Base-by-base conservation (phyloP, 2,113 vertebrate genomes). In the Ellobius talpinus region DNA sequence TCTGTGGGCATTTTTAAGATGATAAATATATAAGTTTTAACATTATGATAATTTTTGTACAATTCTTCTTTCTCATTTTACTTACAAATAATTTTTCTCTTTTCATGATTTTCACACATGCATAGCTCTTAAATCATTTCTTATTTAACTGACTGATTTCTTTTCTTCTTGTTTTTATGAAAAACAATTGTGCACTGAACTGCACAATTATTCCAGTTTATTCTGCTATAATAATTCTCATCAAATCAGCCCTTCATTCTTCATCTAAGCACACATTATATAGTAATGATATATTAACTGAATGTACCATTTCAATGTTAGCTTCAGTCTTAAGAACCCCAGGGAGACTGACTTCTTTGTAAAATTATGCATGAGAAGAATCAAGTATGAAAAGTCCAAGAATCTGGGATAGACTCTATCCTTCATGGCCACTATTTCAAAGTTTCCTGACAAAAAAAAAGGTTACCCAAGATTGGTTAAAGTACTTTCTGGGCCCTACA, bases 51-150 rank as follows among this genome's bases (percentile, higher is more conserved):
- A 86, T 10, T 70, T 87, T 74, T 68, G 17, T 23, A 7, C 45
- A 94, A 26, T n/a, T 17, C 31, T 63, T 63, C 21, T 61, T 65
- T 47, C 31, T 74, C 81, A 39, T 73, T 74, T 82, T 86, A 36
- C 5, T 95, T 87, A 92, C 13, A 78, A 89, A 76, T 85, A 58
- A 23, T 66, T 58, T n/a, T 93, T 73, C 21, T 36, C 65, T 68
- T 84, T 95, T 90, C n/a, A 73, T 52, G 24, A 21, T 91, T 70
- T 92, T 96, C 39, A 90, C 21, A 45, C 10, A 87, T 87, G 58
- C 8, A 61, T 73, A 72, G 2, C 13, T 79, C 16, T 90, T 90
- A 91, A 72, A 87, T 74, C 12, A 19, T 17, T 85, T 93, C 86
- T 89, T 42, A 78, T 63, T 93, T 92, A 68, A 87, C 47, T 87